These are phyloP conservation scores for Aphrocallistes beatrix DNA, from an alignment of 37 sponge, comb jelly and placozoan species.

Conservation along the genomic window DNA sequence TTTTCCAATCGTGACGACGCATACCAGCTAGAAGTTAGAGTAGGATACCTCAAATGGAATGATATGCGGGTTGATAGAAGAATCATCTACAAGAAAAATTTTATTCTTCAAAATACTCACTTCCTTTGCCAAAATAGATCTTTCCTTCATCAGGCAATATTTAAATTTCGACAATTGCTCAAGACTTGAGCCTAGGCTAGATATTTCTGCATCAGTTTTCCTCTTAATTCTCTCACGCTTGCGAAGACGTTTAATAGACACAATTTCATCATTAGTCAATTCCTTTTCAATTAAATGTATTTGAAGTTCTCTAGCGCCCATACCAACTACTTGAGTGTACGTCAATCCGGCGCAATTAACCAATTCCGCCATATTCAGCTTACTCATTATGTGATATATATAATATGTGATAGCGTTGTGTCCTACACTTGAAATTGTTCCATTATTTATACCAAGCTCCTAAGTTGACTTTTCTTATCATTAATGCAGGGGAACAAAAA, in stretches of 20 bases:
- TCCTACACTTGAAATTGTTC: too few species aligned
- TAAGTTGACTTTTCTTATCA: too few species aligned
- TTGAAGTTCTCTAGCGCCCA: background rate
- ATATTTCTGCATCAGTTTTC: background rate
- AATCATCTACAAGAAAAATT: too few species aligned
- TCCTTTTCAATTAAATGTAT: background rate
- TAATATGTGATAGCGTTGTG: too few species aligned
- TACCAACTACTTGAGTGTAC: background rate
- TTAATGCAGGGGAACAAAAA: too few species aligned
- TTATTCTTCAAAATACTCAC: background rate
- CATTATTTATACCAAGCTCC: too few species aligned
- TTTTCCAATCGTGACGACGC: too few species aligned
- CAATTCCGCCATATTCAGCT: too few species aligned
- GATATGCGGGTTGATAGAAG: too few species aligned
- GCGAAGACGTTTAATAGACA: background rate
- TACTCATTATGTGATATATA: too few species aligned
- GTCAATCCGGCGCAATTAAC: background rate
- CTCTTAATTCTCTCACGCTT: background rate
- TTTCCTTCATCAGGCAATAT: background rate
- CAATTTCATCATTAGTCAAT: background rate
- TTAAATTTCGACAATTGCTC: background rate
- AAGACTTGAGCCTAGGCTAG: background rate
- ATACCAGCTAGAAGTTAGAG: too few species aligned
- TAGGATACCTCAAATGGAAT: too few species aligned
- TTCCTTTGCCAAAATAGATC: background rate